Base-by-base conservation (phyloP, 2,113 vertebrate genomes). In the Procapra przewalskii region DNA sequence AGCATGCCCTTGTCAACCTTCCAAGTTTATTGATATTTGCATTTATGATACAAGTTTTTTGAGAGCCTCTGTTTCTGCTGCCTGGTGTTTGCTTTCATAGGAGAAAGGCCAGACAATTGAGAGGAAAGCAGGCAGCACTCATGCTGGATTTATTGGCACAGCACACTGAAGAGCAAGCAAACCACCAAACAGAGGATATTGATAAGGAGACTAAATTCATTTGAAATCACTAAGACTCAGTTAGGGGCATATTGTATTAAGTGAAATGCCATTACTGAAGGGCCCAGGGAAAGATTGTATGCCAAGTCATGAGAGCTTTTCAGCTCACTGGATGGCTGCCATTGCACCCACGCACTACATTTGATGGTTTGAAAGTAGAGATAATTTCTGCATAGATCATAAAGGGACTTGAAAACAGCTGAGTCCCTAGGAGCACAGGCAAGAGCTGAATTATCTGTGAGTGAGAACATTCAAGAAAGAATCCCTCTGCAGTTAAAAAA, bases 211-310 rank as follows among this genome's bases (percentile, higher is more conserved):
- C 82, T 80, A 91, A 91, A 95, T 54, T 97, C 71, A 95, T 96
- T 97, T 98, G 93, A 97, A 98, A 97, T 98, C 87, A 87, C 88
- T 92, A 97, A 94, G 92, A 97, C 96, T 98, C 98, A 98, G 88
- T 90, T 97, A 96, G 59, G 92, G 90, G 98, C 97, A 94, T 81
- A 97, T 87, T 48, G 79, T 54, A 62, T 92, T 97, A 98, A 97
- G 96, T 91, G 96, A 98, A 98, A 96, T 96, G 88, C 95, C 98
- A 94, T 94, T 98, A 67, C 95, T 98, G 88, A 83, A 97, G 95
- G 77, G 95, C 97, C 2, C 0, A 88, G 97, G 96, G 96, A 96
- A 97, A 97, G 97, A 98, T 80, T 48, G 54, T 4, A 92, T 96
- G 97, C 90, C 97, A 98, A 98, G 86, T 96, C 97, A 96, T 96